These are phyloP conservation scores for Sinocyclocheilus anophthalmus DNA, from an alignment of 2,113 vertebrate genomes.

Conservation along the genomic window DNA sequence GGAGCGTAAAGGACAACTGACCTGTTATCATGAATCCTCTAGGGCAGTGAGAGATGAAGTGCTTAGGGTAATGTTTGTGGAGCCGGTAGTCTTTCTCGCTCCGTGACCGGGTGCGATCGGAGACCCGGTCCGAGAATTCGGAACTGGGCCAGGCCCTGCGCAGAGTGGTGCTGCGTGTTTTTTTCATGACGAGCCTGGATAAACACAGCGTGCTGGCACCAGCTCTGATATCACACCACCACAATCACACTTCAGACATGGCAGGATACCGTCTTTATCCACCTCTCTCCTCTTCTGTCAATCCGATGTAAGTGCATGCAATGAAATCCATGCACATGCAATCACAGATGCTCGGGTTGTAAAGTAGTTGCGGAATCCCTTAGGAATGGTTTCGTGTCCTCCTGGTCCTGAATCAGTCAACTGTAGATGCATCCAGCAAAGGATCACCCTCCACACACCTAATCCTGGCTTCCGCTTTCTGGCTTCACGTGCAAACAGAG, in stretches of 20 bases:
- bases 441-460: conserved; percentile 5
- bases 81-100: conserved; percentile 94
- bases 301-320: no score
- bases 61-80: conserved; percentile 86
- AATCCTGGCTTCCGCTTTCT: conserved; percentile 47
- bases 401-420: neutral
- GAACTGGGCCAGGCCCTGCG: conserved; percentile 91
- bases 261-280: neutral
- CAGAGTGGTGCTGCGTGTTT: conserved; percentile 88
- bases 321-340: no score
- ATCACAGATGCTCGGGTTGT: neutral
- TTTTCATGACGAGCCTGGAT: conserved; percentile 80
- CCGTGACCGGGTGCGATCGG: conserved; percentile 86
- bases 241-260: conserved; percentile 22
- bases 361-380: neutral
- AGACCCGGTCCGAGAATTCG: conserved; percentile 89
- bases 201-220: neutral
- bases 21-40: conserved; percentile 89
- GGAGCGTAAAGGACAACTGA: conserved; percentile 65
- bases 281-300: conserved; percentile 1
- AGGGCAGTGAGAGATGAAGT: conserved; percentile 82
- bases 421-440: conserved; percentile 22
- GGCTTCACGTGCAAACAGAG: neutral
- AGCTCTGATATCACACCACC: neutral
- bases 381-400: conserved; percentile 3